These are phyloP conservation scores for Somateria mollissima DNA, from an alignment of 2,797 vertebrate species.

Conservation along the genomic window DNA sequence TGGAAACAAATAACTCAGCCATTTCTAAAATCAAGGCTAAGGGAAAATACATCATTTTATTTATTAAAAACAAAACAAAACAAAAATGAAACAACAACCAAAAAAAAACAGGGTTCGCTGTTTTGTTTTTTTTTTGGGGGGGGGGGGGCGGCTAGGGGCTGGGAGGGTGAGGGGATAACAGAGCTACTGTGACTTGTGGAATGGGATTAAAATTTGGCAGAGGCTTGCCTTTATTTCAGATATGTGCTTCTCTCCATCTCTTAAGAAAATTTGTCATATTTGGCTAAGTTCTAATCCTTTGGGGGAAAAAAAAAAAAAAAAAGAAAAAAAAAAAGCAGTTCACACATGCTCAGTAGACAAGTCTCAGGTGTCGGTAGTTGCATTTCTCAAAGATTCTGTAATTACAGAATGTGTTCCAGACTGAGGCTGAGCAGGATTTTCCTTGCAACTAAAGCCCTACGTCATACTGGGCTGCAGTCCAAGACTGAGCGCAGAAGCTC, in stretches of 20 bases:
- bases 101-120: not conserved
- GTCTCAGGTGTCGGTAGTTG: slow-evolving; percentile 63
- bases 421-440: slow-evolving; percentile 66
- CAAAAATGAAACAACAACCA: not conserved
- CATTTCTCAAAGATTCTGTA: slow-evolving; percentile 63
- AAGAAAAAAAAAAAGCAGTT: not conserved
- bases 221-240: not conserved
- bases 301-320: not conserved
- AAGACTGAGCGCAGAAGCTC: not conserved
- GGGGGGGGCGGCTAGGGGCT: not conserved
- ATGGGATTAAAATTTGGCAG: not conserved
- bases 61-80: not conserved
- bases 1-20: not conserved
- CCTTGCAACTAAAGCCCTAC: slow-evolving; percentile 39
- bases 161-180: not conserved
- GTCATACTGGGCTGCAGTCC: slow-evolving; percentile 54
- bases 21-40: slow-evolving; percentile 6
- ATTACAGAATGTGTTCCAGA: slow-evolving; percentile 59
- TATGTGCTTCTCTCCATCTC: not conserved
- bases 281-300: not conserved
- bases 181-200: not conserved
- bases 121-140: not conserved
- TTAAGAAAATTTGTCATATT: not conserved
- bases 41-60: not conserved
- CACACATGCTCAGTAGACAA: slow-evolving; percentile 21